Evolutionary conservation across 2,113 vertebrate genomes (phyloP), one percentile per base, ranked within the genome.

Genomic region (Dipodomys merriami): DNA sequence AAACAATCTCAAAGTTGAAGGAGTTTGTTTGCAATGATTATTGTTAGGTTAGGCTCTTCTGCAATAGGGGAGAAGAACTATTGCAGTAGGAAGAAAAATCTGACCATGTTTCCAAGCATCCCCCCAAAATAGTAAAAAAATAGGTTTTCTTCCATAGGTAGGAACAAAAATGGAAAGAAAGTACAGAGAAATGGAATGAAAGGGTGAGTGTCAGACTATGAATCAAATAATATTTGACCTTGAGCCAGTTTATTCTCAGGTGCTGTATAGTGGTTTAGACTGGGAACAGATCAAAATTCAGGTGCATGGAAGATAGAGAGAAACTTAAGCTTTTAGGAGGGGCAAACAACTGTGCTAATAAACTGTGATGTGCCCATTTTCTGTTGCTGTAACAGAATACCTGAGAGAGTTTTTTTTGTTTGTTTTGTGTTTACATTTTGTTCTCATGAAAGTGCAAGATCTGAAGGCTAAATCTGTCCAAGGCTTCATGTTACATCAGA

Each of bases 21-120:
- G 76, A 49, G 91, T 16, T 91, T 72, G 73, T 67, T 90, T 23
- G 6, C 83, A 95, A 84, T 39, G 6, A 44, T 86, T 85, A 79
- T 30, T 86, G 33, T 29, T 78, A 80, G 62, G 10, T 62, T 62
- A 2, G 76, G 4, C 11, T 85, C 39, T 89, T 15, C 39, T 86
- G 46, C 77, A 83, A 30, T 33, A 67, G 44, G 30, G 6, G 23
- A 57, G 23, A 57, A 67, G 6, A 71, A 53, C 12, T 76, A 20
- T 90, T 88, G 13, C 20, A 86, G 18, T 68, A 82, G 91, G 9
- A 27, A 86, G 29, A 85, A 83, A 13, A 1, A 5, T 39, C 15
- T 89, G 44, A 1, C 83, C 53, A 79, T 80, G 91, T 33, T 65
- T 83, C 7, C 10, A 67, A 86, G 35, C 15, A 53, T 86, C 27